These are phyloP conservation scores for Malacoraja senta DNA, from an alignment of 2,797 vertebrate species.

Conservation along the genomic window DNA sequence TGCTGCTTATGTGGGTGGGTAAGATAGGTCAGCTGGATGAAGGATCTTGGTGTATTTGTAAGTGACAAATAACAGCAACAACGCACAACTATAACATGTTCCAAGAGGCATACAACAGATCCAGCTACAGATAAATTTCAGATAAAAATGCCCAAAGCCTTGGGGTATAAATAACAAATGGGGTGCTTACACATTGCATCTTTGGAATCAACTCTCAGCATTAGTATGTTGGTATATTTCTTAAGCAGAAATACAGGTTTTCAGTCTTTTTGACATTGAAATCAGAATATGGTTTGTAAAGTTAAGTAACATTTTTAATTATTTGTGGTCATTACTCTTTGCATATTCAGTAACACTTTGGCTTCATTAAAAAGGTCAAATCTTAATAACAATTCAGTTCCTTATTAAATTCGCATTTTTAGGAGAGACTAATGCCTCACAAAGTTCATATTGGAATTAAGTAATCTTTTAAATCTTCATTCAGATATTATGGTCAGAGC, in stretches of 20 bases:
- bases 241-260: background rate
- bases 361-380: background rate
- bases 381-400: background rate
- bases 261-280: background rate
- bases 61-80: background rate
- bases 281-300: background rate
- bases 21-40: background rate
- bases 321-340: background rate
- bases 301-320: background rate
- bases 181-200: background rate
- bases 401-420: background rate
- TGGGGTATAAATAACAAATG: background rate
- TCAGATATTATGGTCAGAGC: background rate
- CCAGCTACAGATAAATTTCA: background rate
- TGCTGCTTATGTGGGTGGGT: background rate
- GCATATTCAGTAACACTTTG: background rate
- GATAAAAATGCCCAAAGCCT: background rate
- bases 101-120: background rate
- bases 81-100: background rate
- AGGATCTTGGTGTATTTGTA: background rate
- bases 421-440: background rate
- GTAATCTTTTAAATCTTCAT: background rate
- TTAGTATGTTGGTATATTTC: background rate
- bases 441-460: background rate
- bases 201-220: background rate